Evolutionary conservation across 2,113 vertebrate species (phyloP).

Genomic region (Cricetomys ansorgei): DNA sequence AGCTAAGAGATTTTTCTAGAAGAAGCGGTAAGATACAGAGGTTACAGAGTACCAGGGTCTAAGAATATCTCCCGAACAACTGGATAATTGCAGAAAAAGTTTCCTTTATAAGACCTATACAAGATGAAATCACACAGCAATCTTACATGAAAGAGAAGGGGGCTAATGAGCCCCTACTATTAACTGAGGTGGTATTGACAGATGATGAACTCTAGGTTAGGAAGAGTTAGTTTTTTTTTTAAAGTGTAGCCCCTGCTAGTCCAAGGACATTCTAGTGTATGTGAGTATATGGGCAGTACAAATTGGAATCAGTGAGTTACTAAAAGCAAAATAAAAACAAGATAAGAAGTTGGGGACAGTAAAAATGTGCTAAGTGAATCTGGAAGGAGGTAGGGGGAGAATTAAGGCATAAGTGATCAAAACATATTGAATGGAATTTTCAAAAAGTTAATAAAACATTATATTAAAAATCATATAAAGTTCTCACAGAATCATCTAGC

Average conservation of each 20-base stretch:
- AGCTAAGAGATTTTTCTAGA: neutral
- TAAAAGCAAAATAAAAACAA: neutral
- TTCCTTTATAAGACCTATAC: no score
- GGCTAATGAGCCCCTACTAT: no score
- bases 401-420: neutral
- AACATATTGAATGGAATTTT: neutral
- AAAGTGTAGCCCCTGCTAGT: no score
- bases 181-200: neutral
- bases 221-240: neutral
- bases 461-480: no score
- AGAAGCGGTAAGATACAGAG: neutral
- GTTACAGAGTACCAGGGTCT: neutral
- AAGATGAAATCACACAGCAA: no score
- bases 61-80: neutral
- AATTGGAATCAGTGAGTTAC: neutral
- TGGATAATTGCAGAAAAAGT: no score
- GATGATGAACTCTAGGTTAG: neutral
- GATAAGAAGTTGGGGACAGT: neutral
- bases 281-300: no score
- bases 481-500: no score
- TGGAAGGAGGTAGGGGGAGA: neutral
- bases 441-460: neutral
- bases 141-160: neutral
- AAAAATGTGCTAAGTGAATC: neutral
- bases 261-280: neutral